phyloP scores from a whole-genome alignment of 2,797 vertebrate species.

The Neostethus bicornis region DNA sequence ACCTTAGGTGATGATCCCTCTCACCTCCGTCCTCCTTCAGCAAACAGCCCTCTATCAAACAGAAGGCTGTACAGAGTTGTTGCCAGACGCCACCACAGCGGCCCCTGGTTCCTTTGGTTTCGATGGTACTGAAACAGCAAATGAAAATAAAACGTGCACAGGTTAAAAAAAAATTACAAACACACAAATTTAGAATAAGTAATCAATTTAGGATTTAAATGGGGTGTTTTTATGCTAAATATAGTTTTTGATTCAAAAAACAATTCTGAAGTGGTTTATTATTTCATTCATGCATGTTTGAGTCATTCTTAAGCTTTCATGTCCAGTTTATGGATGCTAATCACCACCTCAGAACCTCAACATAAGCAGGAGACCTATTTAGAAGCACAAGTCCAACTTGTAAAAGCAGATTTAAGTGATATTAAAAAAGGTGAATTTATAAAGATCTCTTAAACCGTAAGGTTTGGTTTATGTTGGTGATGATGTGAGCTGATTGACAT shows the following conservation, averaged over 20 bases:
- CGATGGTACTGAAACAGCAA: conserved; percentile 77
- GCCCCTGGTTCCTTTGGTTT: conserved; percentile 84
- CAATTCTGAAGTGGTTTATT: too few relatives aligned
- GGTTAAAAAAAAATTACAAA: conserved; percentile 25
- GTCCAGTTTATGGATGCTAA: too few relatives aligned
- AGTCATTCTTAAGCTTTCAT: too few relatives aligned
- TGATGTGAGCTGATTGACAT: conserved; percentile 37
- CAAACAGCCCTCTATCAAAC: conserved; percentile 72
- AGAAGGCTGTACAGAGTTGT: conserved; percentile 73
- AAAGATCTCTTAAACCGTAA: too few relatives aligned
- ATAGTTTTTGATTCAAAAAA: too few relatives aligned
- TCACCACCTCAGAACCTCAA: too few relatives aligned
- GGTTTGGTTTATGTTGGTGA: conserved; percentile 13
- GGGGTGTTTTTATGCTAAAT: too few relatives aligned
- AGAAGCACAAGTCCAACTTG: too few relatives aligned
- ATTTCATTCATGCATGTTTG: too few relatives aligned
- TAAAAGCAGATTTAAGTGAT: too few relatives aligned
- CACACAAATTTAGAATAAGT: conserved; percentile 10
- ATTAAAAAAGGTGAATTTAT: too few relatives aligned
- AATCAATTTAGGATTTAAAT: conserved; percentile 5
- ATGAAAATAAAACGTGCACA: conserved; percentile 5
- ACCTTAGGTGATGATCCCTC: conserved; percentile 23
- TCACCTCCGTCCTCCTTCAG: conserved; percentile 77
- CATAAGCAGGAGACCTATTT: too few relatives aligned
- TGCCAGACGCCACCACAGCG: conserved; percentile 80